Evolutionary conservation across 2,113 vertebrate species (phyloP).

Genomic region (Colaptes auratus): DNA sequence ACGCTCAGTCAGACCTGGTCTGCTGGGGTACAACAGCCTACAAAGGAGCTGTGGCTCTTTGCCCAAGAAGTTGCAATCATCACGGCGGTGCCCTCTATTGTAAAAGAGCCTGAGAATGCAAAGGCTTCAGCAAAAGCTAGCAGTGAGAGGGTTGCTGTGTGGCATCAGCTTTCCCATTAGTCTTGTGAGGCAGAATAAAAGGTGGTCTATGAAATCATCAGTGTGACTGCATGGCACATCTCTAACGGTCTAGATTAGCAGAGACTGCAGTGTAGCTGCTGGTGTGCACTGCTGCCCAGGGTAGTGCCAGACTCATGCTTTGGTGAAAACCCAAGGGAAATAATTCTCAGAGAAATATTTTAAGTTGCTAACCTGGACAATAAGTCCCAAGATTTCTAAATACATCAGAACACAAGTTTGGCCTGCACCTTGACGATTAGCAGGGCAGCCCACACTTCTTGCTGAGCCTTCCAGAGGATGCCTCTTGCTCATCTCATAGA

Average conservation of each 20-base stretch:
- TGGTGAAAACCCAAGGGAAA: not conserved
- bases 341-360: not conserved
- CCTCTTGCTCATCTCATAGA: not conserved
- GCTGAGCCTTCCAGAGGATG: not conserved
- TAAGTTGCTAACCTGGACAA: not conserved
- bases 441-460: not conserved
- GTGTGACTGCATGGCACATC: not conserved
- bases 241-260: not conserved
- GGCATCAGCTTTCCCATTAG: not conserved
- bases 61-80: not conserved
- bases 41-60: not conserved
- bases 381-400: not conserved
- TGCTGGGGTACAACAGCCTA: not conserved
- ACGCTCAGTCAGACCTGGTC: not conserved
- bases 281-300: not conserved
- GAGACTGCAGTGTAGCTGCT: accelerated
- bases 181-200: not conserved
- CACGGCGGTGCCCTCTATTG: not conserved
- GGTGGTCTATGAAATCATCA: not conserved
- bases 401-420: not conserved
- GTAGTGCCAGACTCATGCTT: not conserved
- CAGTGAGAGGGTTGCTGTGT: not conserved
- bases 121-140: not conserved
- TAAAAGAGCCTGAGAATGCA: not conserved
- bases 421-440: not conserved